phyloP scores from a whole-genome alignment of 2,888 invertebrate genomes.

The Myopa tessellatipennis region DNA sequence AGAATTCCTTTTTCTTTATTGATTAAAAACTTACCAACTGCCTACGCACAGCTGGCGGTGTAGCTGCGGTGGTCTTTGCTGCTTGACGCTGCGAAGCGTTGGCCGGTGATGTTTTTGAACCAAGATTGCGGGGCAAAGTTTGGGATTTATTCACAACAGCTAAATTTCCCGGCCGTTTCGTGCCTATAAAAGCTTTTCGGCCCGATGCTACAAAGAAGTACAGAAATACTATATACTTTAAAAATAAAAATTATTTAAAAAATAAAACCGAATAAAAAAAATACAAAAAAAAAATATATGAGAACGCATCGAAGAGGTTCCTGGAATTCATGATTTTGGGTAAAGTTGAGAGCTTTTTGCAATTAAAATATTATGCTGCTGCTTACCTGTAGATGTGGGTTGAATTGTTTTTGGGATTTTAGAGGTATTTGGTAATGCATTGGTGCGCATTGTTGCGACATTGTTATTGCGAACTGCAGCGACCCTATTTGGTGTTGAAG shows the following conservation, averaged over 20 bases:
- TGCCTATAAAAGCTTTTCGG: slow-evolving; percentile 81
- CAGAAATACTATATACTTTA: too few relatives aligned
- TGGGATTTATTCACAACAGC: slow-evolving; percentile 83
- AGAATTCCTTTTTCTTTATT: neutral
- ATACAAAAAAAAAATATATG: slow-evolving; percentile 31
- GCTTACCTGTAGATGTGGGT: slow-evolving; percentile 32
- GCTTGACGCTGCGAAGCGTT: slow-evolving; percentile 70
- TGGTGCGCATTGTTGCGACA: slow-evolving; percentile 47
- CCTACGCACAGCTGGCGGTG: slow-evolving; percentile 87
- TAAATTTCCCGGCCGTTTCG: slow-evolving; percentile 75
- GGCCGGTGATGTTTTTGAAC: slow-evolving; percentile 69
- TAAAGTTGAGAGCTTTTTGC: too few relatives aligned
- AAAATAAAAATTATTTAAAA: too few relatives aligned
- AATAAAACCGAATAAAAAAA: neutral
- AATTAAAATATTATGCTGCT: neutral
- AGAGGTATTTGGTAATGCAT: slow-evolving; percentile 42
- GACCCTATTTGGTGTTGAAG: slow-evolving; percentile 42
- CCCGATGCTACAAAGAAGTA: slow-evolving; percentile 75
- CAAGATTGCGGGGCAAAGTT: slow-evolving; percentile 88
- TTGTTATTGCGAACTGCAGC: slow-evolving; percentile 48
- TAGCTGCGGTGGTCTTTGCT: slow-evolving; percentile 77
- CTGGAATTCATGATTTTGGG: too few relatives aligned
- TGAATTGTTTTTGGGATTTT: slow-evolving; percentile 29
- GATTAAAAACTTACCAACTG: slow-evolving; percentile 71
- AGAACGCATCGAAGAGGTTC: too few relatives aligned